These are phyloP conservation scores for Xenus cinereus DNA, from an alignment of 2,113 vertebrate species.

Conservation along the genomic window DNA sequence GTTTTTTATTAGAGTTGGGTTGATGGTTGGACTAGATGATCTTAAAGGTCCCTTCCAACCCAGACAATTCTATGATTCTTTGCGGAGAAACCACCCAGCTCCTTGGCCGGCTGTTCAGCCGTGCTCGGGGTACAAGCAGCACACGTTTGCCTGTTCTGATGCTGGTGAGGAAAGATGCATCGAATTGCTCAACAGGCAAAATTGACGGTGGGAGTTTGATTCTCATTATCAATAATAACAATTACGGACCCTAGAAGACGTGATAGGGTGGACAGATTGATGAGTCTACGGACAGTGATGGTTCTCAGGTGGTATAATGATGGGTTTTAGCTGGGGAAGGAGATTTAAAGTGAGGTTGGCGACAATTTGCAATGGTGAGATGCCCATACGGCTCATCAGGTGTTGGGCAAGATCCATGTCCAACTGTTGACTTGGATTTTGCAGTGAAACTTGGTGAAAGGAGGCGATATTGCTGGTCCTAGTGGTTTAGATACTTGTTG, in stretches of 20 bases:
- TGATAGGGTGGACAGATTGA: rapidly evolving
- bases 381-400: rapidly evolving
- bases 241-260: not conserved
- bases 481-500: not conserved
- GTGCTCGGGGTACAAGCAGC: rapidly evolving
- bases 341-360: not conserved
- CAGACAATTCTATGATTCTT: too few relatives aligned
- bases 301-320: not conserved
- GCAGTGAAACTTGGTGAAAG: not conserved
- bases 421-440: not conserved
- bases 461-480: not conserved
- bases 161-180: not conserved
- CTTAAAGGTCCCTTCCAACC: too few relatives aligned
- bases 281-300: not conserved
- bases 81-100: not conserved
- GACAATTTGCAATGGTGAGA: not conserved
- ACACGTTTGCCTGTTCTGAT: rapidly evolving
- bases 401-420: rapidly evolving
- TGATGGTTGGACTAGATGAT: too few relatives aligned
- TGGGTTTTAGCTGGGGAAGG: not conserved
- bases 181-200: not conserved
- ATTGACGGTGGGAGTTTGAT: not conserved
- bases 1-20: too few relatives aligned
- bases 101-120: not conserved
- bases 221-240: not conserved